phyloP scores from a whole-genome alignment of 2,888 invertebrate genomes.

The Ferdinandea cuprea region DNA sequence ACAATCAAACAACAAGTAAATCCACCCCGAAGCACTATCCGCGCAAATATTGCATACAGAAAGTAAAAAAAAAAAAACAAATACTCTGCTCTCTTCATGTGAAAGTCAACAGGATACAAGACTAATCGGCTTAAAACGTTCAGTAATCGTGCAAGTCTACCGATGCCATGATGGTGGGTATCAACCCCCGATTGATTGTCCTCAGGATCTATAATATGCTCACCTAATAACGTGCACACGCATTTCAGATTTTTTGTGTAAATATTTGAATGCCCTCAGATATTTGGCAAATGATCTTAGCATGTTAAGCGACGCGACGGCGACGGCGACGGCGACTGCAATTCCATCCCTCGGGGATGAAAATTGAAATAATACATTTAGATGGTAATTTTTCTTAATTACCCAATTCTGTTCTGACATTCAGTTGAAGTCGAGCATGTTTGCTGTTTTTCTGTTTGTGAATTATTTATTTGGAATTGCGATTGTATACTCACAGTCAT shows the following conservation, averaged over 20 bases:
- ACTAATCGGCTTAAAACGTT: slow-evolving; percentile 68
- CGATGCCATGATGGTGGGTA: slow-evolving; percentile 22
- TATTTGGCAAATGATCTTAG: slow-evolving; percentile 45
- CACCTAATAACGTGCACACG: slow-evolving; percentile 64
- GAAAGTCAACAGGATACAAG: slow-evolving; percentile 73
- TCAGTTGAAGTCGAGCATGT: slow-evolving; percentile 33
- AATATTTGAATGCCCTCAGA: slow-evolving; percentile 70
- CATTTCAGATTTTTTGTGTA: slow-evolving; percentile 68
- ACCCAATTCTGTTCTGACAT: slow-evolving; percentile 63
- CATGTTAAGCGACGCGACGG: slow-evolving; percentile 41
- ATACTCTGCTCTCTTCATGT: slow-evolving; percentile 52
- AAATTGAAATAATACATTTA: not conserved
- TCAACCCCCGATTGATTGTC: slow-evolving; percentile 38
- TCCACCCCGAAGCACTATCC: slow-evolving; percentile 43
- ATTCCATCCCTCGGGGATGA: slow-evolving; percentile 33
- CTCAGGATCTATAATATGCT: slow-evolving; percentile 49
- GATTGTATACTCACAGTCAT: no score
- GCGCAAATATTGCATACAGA: slow-evolving; percentile 28
- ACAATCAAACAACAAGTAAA: slow-evolving; percentile 47
- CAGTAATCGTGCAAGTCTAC: slow-evolving; percentile 15
- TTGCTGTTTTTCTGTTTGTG: slow-evolving; percentile 35
- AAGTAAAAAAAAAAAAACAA: not conserved
- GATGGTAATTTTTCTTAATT: slow-evolving; percentile 68
- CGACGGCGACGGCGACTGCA: slow-evolving; percentile 21
- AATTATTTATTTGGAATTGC: slow-evolving; percentile 45